Evolutionary conservation across 2,797 vertebrate genomes (phyloP).

Genomic region (Acanthurus lineatus): DNA sequence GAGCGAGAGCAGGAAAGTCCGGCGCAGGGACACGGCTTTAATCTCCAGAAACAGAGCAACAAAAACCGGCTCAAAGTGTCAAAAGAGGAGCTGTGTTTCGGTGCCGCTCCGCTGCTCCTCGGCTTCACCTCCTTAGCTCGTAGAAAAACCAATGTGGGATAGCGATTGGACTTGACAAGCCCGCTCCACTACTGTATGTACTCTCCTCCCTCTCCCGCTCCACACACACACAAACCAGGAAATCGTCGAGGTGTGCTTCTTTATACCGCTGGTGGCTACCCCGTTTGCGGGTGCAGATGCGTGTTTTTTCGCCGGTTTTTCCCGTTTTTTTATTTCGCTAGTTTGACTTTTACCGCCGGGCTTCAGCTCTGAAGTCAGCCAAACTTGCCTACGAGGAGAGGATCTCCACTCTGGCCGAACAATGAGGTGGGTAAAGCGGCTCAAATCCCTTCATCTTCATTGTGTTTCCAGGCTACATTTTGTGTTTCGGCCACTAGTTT

Average conservation of each 20-base stretch:
- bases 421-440: slow-evolving; percentile 87
- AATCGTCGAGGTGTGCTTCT: slow-evolving; percentile 86
- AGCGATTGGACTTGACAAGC: slow-evolving; percentile 88
- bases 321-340: slow-evolving; percentile 28
- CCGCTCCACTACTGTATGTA: slow-evolving; percentile 83
- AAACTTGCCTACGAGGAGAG: slow-evolving; percentile 76
- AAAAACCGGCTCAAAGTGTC: slow-evolving; percentile 29
- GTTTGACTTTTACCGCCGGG: slow-evolving; percentile 60
- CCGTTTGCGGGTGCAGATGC: slow-evolving; percentile 77
- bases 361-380: slow-evolving; percentile 72
- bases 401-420: slow-evolving; percentile 83
- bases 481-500: slow-evolving; percentile 56
- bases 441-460: slow-evolving; percentile 79
- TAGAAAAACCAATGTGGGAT: slow-evolving; percentile 63
- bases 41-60: neutral
- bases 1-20: slow-evolving; percentile 43
- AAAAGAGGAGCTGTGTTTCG: slow-evolving; percentile 29
- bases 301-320: slow-evolving; percentile 14
- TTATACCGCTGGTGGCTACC: slow-evolving; percentile 72
- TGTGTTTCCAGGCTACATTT: slow-evolving; percentile 70
- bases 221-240: slow-evolving; percentile 86
- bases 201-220: slow-evolving; percentile 68
- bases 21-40: slow-evolving; percentile 17
- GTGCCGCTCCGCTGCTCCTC: neutral
- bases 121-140: slow-evolving; percentile 16